Percentiles rank a stretch among this genome's conserved stretches.
Evolutionary conservation across 2,113 vertebrate species (phyloP).

Genomic region (Macquaria australasica): DNA sequence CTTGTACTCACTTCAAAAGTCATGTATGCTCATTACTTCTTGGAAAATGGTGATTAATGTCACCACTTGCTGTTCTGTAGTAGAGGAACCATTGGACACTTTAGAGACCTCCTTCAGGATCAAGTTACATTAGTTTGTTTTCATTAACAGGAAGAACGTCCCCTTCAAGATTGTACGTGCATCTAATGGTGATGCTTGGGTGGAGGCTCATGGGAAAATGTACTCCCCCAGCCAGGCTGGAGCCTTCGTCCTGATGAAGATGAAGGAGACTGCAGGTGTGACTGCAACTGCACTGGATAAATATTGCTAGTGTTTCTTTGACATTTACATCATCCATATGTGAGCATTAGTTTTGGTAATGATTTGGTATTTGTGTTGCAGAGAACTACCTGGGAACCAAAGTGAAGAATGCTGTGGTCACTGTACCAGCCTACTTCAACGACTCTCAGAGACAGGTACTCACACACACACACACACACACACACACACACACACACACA

Average conservation of each 20-base stretch:
- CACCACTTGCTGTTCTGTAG: no score
- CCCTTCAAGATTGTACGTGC: slow-evolving; percentile 97
- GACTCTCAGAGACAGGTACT: slow-evolving; percentile 97
- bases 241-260: slow-evolving; percentile 97
- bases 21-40: no score
- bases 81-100: no score
- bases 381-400: slow-evolving; percentile 94
- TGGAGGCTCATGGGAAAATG: slow-evolving; percentile 96
- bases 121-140: background rate
- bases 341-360: background rate
- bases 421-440: slow-evolving; percentile 98
- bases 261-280: slow-evolving; percentile 98
- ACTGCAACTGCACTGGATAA: slow-evolving; percentile 11
- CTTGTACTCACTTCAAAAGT: background rate
- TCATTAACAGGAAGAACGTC: slow-evolving; percentile 91
- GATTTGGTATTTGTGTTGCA: slow-evolving; percentile 69
- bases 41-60: background rate
- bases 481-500: background rate
- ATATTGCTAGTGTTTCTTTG: background rate
- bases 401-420: slow-evolving; percentile 97
- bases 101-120: background rate
- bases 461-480: background rate
- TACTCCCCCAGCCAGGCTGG: slow-evolving; percentile 98
- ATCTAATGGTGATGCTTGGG: slow-evolving; percentile 97
- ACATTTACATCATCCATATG: background rate